Conservation (phyloP, 2,113 vertebrate species). For the Emydura subglobosa region DNA sequence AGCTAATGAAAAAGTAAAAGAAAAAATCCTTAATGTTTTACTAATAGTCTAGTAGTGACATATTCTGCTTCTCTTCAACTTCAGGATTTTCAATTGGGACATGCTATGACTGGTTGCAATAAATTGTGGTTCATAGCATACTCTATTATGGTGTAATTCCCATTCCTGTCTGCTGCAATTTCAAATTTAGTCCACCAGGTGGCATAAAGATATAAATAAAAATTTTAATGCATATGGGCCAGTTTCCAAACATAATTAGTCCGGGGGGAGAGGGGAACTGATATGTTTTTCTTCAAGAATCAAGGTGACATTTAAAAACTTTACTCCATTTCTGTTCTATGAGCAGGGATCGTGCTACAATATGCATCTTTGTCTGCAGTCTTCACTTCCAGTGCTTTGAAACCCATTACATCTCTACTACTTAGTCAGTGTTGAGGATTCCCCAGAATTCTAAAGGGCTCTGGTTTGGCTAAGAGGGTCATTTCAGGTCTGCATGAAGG, state of each 20-base stretch:
- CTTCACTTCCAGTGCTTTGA: not conserved
- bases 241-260: not conserved
- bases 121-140: not conserved
- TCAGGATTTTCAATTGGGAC: not conserved
- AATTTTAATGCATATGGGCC: not conserved
- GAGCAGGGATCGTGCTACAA: not conserved
- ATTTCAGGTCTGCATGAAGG: too few species aligned
- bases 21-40: not conserved
- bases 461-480: too few species aligned
- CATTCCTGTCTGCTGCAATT: not conserved
- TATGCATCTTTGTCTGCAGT: not conserved
- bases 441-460: too few species aligned
- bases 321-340: not conserved
- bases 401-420: not conserved
- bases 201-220: not conserved
- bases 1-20: not conserved
- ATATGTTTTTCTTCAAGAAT: not conserved
- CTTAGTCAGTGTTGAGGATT: not conserved
- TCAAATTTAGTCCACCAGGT: not conserved
- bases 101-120: not conserved
- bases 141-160: not conserved
- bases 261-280: not conserved
- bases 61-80: not conserved
- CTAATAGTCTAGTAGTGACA: not conserved
- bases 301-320: not conserved